Evolutionary conservation across 2,113 vertebrate genomes (phyloP).

Genomic region (Perca fluviatilis): DNA sequence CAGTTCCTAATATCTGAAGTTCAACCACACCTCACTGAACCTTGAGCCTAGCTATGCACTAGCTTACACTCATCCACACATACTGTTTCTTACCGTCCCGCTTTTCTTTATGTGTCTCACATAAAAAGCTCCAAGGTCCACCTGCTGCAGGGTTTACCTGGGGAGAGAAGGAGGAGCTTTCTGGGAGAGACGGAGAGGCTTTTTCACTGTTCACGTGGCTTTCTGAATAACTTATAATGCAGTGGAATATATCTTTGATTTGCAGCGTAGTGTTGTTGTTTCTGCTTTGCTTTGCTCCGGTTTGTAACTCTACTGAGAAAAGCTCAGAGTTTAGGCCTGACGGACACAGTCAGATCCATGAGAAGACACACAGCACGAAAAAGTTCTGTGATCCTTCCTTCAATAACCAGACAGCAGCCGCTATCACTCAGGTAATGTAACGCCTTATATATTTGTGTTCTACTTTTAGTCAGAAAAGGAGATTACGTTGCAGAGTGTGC

Average conservation of each 20-base stretch:
- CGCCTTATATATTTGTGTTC: not conserved
- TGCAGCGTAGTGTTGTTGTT: not conserved
- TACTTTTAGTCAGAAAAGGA: not conserved
- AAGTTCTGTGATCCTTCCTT: conserved; percentile 58
- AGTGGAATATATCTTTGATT: conserved; percentile 7
- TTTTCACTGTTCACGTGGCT: not conserved
- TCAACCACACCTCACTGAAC: conserved; percentile 50
- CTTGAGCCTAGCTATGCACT: conserved; percentile 32
- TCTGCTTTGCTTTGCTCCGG: conserved; percentile 44
- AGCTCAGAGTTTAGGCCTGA: conserved; percentile 4
- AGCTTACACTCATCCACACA: not conserved
- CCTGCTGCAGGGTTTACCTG: conserved; percentile 7
- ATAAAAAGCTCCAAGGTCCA: conserved; percentile 40
- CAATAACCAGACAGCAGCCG: conserved; percentile 48
- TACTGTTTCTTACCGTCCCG: not conserved
- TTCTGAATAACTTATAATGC: conserved; percentile 23
- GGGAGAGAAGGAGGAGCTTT: not conserved
- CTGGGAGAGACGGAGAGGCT: no score
- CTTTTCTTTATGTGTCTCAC: not conserved
- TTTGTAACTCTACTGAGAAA: conserved; percentile 19
- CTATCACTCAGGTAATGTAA: conserved; percentile 49
- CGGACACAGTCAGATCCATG: conserved; percentile 7
- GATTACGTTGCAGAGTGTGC: not conserved
- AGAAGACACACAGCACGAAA: conserved; percentile 20
- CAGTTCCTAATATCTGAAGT: not conserved